Evolutionary conservation across 2,797 vertebrate species (phyloP).

Genomic region (Neosalanx taihuensis): DNA sequence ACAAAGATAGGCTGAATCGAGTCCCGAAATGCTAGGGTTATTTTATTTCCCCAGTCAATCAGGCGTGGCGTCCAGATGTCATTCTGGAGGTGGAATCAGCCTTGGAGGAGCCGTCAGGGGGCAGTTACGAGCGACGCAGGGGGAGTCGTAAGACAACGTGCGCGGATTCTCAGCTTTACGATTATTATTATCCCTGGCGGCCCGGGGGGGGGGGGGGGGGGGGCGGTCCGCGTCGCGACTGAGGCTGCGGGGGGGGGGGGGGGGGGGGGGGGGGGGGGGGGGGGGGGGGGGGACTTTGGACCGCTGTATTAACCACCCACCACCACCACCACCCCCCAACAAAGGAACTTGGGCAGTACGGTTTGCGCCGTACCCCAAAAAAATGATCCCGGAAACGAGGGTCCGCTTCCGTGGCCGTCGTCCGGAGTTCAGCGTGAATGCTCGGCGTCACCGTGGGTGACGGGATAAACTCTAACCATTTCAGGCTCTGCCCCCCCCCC

Average conservation of each 20-base stretch:
- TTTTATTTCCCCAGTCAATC: constrained; percentile 22
- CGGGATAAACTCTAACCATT: constrained; percentile 44
- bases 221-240: constrained; percentile 12
- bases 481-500: neutral
- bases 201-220: constrained; percentile 13
- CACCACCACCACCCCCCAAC: constrained; percentile 14
- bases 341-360: constrained; percentile 24
- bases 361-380: constrained; percentile 44
- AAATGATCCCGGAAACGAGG: constrained; percentile 6
- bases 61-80: constrained; percentile 45
- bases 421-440: constrained; percentile 50
- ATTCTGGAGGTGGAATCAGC: constrained; percentile 43
- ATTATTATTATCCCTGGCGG: constrained; percentile 65
- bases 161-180: constrained; percentile 64
- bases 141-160: constrained; percentile 33
- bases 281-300: constrained; percentile 16
- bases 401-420: constrained; percentile 40
- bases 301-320: constrained; percentile 25
- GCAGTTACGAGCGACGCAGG: constrained; percentile 52
- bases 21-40: constrained; percentile 8
- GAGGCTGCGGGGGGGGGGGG: constrained; percentile 25
- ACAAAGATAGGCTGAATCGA: neutral
- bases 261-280: neutral
- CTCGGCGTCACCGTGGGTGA: constrained; percentile 27
- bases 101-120: constrained; percentile 48